A percentile compares a stretch with the other conserved stretches of the same genome.
phyloP scores from a whole-genome alignment of 2,797 vertebrate genomes.

The Enteromius argenteus region DNA sequence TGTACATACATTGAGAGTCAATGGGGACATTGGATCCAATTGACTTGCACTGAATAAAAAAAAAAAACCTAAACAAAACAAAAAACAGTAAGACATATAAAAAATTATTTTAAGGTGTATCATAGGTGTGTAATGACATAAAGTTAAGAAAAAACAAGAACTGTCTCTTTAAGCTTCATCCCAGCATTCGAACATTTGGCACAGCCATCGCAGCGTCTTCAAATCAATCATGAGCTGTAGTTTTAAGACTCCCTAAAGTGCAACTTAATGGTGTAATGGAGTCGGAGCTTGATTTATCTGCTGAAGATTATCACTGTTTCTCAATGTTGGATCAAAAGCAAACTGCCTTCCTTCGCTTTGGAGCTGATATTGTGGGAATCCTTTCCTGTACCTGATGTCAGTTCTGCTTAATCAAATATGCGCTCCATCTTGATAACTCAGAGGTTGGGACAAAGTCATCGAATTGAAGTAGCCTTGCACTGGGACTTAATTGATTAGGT shows the following conservation, averaged over 20 bases:
- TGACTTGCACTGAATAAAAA: neutral
- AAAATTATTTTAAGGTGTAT: neutral
- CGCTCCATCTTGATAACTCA: constrained; percentile 66
- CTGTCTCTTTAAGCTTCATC: neutral
- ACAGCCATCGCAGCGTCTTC: neutral
- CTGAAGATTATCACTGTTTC: constrained; percentile 59
- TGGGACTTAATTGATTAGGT: constrained; percentile 72
- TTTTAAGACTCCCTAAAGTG: constrained; percentile 33
- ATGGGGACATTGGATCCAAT: neutral
- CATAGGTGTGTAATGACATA: neutral
- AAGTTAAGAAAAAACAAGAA: neutral
- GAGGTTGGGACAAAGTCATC: constrained; percentile 70
- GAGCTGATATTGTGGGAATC: constrained; percentile 56
- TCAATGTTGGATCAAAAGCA: constrained; percentile 42
- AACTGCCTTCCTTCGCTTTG: constrained; percentile 26
- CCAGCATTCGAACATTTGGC: constrained; percentile 22
- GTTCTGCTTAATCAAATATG: constrained; percentile 64
- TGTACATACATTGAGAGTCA: neutral
- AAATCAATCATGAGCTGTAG: constrained; percentile 27
- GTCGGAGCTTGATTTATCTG: constrained; percentile 61
- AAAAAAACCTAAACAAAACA: neutral
- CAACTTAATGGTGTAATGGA: constrained; percentile 57
- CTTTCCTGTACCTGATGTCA: constrained; percentile 61
- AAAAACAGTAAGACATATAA: neutral
- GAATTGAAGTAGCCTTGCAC: constrained; percentile 64